Percentiles rank a stretch among this genome's conserved stretches.
Evolutionary conservation across 2,113 vertebrate genomes (phyloP).

Genomic region (Girardinichthys multiradiatus): DNA sequence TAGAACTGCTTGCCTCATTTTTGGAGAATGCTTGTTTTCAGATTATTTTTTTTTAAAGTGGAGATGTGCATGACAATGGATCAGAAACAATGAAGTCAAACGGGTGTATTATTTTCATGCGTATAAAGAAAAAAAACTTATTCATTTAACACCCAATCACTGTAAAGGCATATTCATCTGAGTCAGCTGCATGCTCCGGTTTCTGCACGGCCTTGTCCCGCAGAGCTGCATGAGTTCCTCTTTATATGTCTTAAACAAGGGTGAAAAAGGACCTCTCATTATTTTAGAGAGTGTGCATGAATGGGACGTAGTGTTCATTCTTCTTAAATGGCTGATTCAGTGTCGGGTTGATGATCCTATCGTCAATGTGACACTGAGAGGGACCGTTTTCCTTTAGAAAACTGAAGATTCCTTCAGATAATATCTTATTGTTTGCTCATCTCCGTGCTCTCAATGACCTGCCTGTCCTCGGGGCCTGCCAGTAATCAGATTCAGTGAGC

Average conservation of each 20-base stretch:
- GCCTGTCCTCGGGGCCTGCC: constrained; percentile 80
- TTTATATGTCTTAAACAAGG: constrained; percentile 86
- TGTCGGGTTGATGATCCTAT: constrained; percentile 87
- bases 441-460: constrained; percentile 83
- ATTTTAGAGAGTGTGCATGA: constrained; percentile 81
- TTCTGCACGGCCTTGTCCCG: constrained; percentile 80
- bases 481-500: constrained; percentile 80
- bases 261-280: constrained; percentile 85
- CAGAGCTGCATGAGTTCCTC: constrained; percentile 80
- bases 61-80: constrained; percentile 39
- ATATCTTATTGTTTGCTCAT: constrained; percentile 87
- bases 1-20: background rate
- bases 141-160: constrained; percentile 78
- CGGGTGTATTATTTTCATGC: constrained; percentile 58
- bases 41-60: constrained; percentile 1
- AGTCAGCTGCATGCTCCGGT: constrained; percentile 83
- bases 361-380: constrained; percentile 85
- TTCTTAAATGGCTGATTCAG: constrained; percentile 87
- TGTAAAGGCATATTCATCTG: constrained; percentile 82
- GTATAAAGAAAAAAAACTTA: constrained; percentile 63
- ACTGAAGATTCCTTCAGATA: constrained; percentile 87
- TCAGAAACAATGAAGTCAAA: constrained; percentile 45
- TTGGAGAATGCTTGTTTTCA: background rate
- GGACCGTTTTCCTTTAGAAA: constrained; percentile 86
- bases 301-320: constrained; percentile 82